Conservation (phyloP, 2,113 vertebrate species). For the Dicentrarchus labrax region DNA sequence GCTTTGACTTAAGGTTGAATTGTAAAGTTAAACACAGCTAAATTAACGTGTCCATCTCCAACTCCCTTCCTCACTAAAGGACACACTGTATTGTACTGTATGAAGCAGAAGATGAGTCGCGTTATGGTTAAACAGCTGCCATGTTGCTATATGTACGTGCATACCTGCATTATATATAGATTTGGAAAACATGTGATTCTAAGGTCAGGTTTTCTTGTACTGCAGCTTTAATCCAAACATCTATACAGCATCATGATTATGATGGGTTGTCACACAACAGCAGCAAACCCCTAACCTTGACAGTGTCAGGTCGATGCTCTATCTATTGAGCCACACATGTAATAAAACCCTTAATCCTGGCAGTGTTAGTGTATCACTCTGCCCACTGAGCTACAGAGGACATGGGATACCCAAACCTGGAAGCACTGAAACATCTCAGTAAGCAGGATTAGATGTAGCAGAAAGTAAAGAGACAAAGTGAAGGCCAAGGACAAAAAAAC, state of each 20-base stretch:
- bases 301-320: constrained; percentile 42
- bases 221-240: constrained; percentile 51
- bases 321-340: constrained; percentile 60
- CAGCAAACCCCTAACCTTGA: constrained; percentile 43
- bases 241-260: constrained; percentile 6
- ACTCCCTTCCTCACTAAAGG: neutral
- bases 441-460: constrained; percentile 43
- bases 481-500: constrained; percentile 56
- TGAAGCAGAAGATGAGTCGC: neutral
- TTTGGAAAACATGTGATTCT: neutral
- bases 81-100: neutral
- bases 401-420: constrained; percentile 18
- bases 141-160: neutral
- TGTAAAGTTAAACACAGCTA: constrained; percentile 3
- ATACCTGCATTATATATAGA: constrained; percentile 20
- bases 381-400: constrained; percentile 47
- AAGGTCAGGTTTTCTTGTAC: neutral
- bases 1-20: neutral
- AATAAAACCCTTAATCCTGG: constrained; percentile 69
- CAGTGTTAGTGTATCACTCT: constrained; percentile 34
- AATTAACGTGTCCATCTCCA: constrained; percentile 1
- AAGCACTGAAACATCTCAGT: constrained; percentile 46
- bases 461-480: constrained; percentile 25
- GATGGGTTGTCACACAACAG: constrained; percentile 12
- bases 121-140: neutral